Evolutionary conservation across 1,140 invertebrate species (phyloP), one percentile per base, ranked within the genome.

Genomic region (Uloborus diversus): DNA sequence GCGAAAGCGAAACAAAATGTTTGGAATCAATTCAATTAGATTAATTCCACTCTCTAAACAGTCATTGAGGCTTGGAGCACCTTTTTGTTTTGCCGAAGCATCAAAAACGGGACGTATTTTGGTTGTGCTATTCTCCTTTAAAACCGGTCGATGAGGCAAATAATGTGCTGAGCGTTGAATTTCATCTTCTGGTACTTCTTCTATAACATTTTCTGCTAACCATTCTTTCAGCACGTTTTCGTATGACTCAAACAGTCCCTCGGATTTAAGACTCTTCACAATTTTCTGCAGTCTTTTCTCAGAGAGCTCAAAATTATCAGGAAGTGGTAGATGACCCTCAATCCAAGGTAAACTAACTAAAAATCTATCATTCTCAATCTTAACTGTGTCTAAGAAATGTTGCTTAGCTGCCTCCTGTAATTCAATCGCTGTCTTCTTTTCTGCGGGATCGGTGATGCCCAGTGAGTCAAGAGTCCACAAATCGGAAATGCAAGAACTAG

Each of bases 71-170:
- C 25, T 35, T 35, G 42, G 20, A 0, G 35, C 49, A 3, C 37
- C 65, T 42, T 33, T 79, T 9, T 80, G 32, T 23, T 35, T 61
- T 2, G 42, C 56, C 20, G 28, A 51, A 20, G 35, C 66, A 25
- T 80, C 79, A 42, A 71, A 64, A 2, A 64, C 68, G 3, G 28
- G 37, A 17, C 35, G 33, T 4, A 71, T 85, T 42, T 69, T 78
- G 14, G 66, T 70, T 56, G 65, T 61, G 4, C 30, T 80, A 2
- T 80, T 62, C 33, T 85, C 78, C 27, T 42, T 62, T 17, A 82
- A 27, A 1, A 85, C 82, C 14, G 71, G 47, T n/a, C 30, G 28
- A 57, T 86, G 86, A 42, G 86, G 84, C 68, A 86, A 78, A 81
- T 83, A 86, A 79, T 85, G 80, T 75, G 13, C 9, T 30, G 49